Conservation (phyloP, 30 jellyfish, hydroid and myxozoan species). For the Turritopsis dohrnii region DNA sequence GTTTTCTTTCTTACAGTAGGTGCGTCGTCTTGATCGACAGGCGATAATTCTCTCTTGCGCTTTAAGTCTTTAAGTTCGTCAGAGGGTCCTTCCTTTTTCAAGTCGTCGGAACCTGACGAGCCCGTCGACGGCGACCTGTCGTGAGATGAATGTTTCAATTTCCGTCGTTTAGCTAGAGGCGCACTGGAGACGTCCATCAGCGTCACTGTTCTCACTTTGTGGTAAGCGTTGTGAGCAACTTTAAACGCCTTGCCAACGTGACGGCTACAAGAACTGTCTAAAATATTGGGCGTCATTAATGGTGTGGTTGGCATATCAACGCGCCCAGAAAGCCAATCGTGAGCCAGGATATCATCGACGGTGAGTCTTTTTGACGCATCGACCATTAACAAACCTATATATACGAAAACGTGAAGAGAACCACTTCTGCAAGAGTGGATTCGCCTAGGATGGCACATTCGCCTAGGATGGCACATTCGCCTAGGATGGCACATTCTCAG, state of each 20-base stretch:
- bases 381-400: constrained; percentile 81
- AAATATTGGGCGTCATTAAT: constrained; percentile 85
- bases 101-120: constrained; percentile 33
- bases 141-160: constrained; percentile 66
- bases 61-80: not conserved
- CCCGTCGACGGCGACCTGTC: constrained; percentile 47
- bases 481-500: no score
- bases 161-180: constrained; percentile 96
- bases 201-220: constrained; percentile 86
- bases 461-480: no score
- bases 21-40: not conserved
- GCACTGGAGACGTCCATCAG: constrained; percentile 98
- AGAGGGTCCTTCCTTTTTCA: not conserved
- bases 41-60: not conserved
- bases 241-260: constrained; percentile 92
- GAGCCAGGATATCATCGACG: constrained; percentile 61
- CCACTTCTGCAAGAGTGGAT: no score
- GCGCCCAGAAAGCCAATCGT: constrained; percentile 97
- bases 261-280: constrained; percentile 67
- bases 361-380: constrained; percentile 87
- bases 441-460: no score
- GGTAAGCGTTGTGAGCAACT: constrained; percentile 92
- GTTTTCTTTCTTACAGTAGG: not conserved
- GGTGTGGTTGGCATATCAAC: constrained; percentile 96
- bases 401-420: not conserved